These are phyloP conservation scores for Encarsia formosa DNA, from an alignment of 2,888 invertebrate species.

Conservation along the genomic window DNA sequence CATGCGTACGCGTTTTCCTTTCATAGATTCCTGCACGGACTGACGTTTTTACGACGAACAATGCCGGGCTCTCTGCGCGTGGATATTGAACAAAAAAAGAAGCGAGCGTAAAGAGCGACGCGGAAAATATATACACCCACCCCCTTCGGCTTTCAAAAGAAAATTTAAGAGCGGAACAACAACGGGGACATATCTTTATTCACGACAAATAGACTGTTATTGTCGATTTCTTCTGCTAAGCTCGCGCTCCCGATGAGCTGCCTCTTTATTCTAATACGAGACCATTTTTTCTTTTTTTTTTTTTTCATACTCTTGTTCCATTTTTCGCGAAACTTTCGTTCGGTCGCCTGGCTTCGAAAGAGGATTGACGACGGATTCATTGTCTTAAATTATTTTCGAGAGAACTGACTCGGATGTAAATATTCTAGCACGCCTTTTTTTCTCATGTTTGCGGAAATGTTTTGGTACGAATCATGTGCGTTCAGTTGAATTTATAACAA, in stretches of 20 bases:
- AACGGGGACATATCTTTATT: constrained; percentile 22
- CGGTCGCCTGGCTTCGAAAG: constrained; percentile 4
- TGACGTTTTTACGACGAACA: too few species aligned
- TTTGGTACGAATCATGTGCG: too few species aligned
- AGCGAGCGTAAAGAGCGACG: not conserved
- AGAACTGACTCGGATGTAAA: constrained; percentile 2
- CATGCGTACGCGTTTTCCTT: too few species aligned
- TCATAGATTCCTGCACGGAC: too few species aligned
- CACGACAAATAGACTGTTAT: constrained; percentile 17
- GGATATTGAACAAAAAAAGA: not conserved
- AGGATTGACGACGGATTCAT: constrained; percentile 13
- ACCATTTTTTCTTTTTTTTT: too few species aligned
- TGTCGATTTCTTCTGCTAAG: too few species aligned
- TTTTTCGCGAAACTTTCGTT: constrained; percentile 6
- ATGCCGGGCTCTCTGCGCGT: not conserved
- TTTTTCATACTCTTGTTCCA: too few species aligned
- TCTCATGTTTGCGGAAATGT: too few species aligned
- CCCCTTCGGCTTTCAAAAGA: constrained; percentile 36
- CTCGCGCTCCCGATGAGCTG: constrained; percentile 10
- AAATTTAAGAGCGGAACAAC: constrained; percentile 50
- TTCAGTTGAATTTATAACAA: too few species aligned
- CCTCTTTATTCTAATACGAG: too few species aligned
- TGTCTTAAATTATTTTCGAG: constrained; percentile 4
- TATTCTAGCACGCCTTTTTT: too few species aligned
- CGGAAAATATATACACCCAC: constrained; percentile 2